A percentile compares a stretch with the other conserved stretches of the same genome.
These are phyloP conservation scores for Lagorchestes hirsutus DNA, from an alignment of 2,797 vertebrate species.

Conservation along the genomic window DNA sequence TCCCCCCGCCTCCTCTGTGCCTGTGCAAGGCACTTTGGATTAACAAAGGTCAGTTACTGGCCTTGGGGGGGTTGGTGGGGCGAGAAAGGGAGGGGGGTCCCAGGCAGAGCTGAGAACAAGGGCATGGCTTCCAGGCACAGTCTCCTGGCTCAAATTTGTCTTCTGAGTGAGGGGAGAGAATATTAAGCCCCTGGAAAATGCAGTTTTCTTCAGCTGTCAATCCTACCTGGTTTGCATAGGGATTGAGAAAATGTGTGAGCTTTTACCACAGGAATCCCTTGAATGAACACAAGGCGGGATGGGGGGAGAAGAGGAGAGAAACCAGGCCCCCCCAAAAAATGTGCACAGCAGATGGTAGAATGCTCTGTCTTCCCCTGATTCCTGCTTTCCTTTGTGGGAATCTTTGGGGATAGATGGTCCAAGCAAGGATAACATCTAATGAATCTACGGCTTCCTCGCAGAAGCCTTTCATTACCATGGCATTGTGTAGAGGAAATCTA, in stretches of 20 bases:
- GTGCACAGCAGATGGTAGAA: constrained; percentile 77
- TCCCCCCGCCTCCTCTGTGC: constrained; percentile 65
- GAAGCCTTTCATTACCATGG: not conserved
- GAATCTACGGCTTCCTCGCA: not conserved
- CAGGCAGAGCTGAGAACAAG: constrained; percentile 82
- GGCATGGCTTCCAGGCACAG: constrained; percentile 83
- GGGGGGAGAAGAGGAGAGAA: constrained; percentile 26
- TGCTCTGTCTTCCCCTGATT: not conserved
- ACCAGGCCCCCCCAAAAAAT: constrained; percentile 58
- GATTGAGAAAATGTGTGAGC: constrained; percentile 84
- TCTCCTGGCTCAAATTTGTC: constrained; percentile 81
- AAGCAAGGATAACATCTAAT: not conserved
- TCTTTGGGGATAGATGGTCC: not conserved
- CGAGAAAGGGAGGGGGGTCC: constrained; percentile 8
- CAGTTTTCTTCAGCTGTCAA: constrained; percentile 84
- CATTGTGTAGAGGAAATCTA: not conserved
- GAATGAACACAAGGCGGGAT: constrained; percentile 46
- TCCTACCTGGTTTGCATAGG: constrained; percentile 81
- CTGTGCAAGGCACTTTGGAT: constrained; percentile 81
- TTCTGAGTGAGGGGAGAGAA: constrained; percentile 75
- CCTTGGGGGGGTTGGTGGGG: constrained; percentile 56
- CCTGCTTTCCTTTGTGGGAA: constrained; percentile 29
- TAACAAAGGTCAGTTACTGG: constrained; percentile 83
- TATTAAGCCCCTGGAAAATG: constrained; percentile 75
- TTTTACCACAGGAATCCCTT: constrained; percentile 72